Evolutionary conservation across 1,140 invertebrate genomes (phyloP).

Genomic region (Dendrolimus punctatus): DNA sequence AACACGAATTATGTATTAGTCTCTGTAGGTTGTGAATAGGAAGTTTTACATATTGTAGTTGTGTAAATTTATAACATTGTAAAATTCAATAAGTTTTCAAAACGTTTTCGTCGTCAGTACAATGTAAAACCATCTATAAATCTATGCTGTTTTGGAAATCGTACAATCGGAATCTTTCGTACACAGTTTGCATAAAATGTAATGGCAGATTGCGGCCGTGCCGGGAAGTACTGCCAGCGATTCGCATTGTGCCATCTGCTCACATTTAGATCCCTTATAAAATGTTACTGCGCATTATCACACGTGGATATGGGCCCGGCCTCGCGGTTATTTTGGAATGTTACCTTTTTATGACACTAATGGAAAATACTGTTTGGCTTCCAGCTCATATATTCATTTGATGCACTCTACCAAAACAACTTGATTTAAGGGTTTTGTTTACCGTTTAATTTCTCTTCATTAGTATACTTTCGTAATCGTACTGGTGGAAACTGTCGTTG

Average conservation of each 20-base stretch:
- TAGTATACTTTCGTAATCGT: no score
- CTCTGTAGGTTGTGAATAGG: no score
- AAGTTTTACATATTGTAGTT: no score
- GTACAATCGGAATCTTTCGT: constrained; percentile 31
- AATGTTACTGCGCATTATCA: constrained; percentile 65
- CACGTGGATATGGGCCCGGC: constrained; percentile 47
- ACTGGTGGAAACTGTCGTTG: no score
- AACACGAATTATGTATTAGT: no score
- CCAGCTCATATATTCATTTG: constrained; percentile 33
- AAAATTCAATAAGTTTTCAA: no score
- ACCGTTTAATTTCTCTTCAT: no score
- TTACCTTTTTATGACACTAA: constrained; percentile 61
- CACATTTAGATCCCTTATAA: constrained; percentile 66
- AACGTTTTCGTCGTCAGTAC: no score
- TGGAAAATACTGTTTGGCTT: constrained; percentile 58
- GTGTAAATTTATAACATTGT: no score
- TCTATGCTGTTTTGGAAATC: constrained; percentile 24
- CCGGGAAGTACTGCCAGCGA: constrained; percentile 43
- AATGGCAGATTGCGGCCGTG: constrained; percentile 57
- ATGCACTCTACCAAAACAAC: constrained; percentile 18
- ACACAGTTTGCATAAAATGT: constrained; percentile 40
- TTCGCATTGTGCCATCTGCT: constrained; percentile 63
- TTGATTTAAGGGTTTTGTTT: not conserved
- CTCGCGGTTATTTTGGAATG: constrained; percentile 51
- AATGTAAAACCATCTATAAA: no score